phyloP scores from a whole-genome alignment of 2,113 vertebrate genomes.

The Pluvialis apricaria region DNA sequence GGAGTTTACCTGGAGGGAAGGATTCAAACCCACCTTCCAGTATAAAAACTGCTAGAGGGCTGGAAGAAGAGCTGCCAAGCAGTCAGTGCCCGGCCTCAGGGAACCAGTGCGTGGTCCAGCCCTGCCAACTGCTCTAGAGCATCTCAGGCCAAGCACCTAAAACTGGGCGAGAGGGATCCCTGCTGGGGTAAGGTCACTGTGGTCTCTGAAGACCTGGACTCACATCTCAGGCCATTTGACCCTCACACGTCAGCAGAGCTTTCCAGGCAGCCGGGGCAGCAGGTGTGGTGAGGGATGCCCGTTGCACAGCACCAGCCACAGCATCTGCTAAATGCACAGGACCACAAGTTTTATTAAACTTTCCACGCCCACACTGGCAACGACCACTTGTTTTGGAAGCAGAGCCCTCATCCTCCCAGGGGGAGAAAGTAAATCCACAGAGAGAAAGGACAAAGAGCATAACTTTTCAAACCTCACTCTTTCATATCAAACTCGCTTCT shows the following conservation, averaged over 20 bases:
- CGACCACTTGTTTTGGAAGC: neutral
- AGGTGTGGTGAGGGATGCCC: neutral
- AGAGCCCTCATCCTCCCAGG: neutral
- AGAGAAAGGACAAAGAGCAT: neutral
- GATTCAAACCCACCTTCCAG: neutral
- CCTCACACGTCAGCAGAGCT: neutral
- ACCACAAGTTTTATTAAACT: neutral
- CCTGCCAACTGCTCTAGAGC: neutral
- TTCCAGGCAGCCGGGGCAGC: neutral
- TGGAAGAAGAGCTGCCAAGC: neutral
- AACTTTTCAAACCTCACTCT: neutral
- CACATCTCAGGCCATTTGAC: neutral
- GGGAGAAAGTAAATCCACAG: neutral
- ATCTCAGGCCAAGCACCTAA: neutral
- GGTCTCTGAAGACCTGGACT: neutral
- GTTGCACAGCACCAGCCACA: neutral
- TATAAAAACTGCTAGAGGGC: neutral
- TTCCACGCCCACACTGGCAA: neutral
- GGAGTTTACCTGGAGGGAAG: neutral
- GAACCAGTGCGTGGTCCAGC: accelerated
- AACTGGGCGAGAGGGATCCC: neutral
- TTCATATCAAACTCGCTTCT: neutral
- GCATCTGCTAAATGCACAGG: neutral
- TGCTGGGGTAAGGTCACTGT: neutral
- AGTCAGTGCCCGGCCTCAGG: neutral